phyloP scores from a whole-genome alignment of 2,888 invertebrate species.

The Himalopsyche japonica region DNA sequence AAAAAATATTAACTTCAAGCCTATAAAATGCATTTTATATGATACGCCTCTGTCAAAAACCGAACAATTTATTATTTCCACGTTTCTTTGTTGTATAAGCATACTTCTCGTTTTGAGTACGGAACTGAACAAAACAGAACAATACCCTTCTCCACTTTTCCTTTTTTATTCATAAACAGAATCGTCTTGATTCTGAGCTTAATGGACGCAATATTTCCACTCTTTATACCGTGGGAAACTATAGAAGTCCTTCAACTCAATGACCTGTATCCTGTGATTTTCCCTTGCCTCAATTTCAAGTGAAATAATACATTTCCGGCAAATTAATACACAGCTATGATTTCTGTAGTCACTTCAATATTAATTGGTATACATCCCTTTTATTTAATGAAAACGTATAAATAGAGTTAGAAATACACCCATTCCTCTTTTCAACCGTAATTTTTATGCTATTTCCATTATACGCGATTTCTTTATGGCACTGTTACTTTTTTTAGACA shows the following conservation, averaged over 20 bases:
- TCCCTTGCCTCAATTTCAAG: background rate
- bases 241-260: background rate
- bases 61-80: conserved; percentile 26
- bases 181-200: conserved; percentile 18
- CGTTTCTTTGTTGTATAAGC: conserved; percentile 7
- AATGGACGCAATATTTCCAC: conserved; percentile 17
- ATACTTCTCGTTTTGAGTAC: background rate
- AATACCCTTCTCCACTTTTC: background rate
- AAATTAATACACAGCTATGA: no score
- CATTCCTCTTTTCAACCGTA: no score
- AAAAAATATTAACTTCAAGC: no score
- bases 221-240: conserved; percentile 3
- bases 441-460: no score
- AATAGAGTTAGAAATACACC: no score
- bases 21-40: background rate
- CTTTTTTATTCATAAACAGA: conserved; percentile 28
- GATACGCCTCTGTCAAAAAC: background rate
- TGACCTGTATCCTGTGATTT: background rate
- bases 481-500: no score
- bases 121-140: background rate
- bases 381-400: no score
- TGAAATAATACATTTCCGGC: no score
- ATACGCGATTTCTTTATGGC: no score
- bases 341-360: no score
- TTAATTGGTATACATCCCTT: no score